A percentile compares a stretch with the other conserved stretches of the same genome.
phyloP scores from a whole-genome alignment of 2,888 invertebrate genomes.

The Neoaliturus tenellus region DNA sequence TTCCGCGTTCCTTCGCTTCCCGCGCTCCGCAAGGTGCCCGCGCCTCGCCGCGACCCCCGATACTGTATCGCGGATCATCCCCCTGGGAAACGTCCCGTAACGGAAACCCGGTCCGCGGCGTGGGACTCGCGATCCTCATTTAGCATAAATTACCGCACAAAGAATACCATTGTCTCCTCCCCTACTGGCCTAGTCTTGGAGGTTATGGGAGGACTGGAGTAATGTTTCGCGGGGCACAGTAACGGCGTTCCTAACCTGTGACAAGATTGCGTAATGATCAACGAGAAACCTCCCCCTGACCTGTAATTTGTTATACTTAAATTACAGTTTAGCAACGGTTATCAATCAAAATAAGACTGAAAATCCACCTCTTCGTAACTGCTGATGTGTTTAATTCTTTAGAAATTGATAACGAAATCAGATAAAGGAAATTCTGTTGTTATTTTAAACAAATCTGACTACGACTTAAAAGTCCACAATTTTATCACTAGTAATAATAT shows the following conservation, averaged over 20 bases:
- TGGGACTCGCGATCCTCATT: slow-evolving; percentile 12
- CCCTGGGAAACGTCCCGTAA: slow-evolving; percentile 31
- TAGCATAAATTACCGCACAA: slow-evolving; percentile 27
- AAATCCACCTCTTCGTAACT: no score
- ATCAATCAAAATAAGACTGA: no score
- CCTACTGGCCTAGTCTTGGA: background rate
- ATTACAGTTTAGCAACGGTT: no score
- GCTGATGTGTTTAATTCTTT: no score
- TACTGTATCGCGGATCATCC: background rate
- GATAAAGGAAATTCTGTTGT: no score
- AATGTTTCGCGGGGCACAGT: slow-evolving; percentile 1
- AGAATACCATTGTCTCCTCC: slow-evolving; percentile 32
- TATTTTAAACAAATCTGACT: no score
- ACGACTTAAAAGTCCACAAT: no score
- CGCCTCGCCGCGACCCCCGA: slow-evolving; percentile 1
- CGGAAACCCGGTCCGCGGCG: slow-evolving; percentile 33
- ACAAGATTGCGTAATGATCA: no score
- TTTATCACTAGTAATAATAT: no score
- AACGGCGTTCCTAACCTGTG: background rate
- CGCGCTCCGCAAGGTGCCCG: slow-evolving; percentile 4
- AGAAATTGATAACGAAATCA: no score
- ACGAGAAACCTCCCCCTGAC: no score
- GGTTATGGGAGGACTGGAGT: background rate
- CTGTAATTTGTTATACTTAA: no score
- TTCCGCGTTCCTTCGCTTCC: background rate